Base-by-base conservation (phyloP, 1,140 invertebrate species). In the Drusus annulatus region DNA sequence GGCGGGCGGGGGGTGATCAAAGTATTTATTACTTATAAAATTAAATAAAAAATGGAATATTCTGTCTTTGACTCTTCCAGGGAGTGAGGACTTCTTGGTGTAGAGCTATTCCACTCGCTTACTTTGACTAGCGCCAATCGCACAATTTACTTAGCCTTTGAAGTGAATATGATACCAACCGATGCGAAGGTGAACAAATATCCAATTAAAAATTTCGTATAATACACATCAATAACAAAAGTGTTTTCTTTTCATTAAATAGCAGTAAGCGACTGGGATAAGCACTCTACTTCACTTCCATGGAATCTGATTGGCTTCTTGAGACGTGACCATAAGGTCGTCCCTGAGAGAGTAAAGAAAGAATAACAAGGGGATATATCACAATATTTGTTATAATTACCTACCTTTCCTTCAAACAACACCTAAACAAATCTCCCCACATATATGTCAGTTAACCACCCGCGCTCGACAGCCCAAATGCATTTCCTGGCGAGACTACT, bases 341-440 rank as follows among this genome's bases (percentile, higher is more conserved):
- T 73, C 69, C 69, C 69, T 23, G 69, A 74, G 69, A 74, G 69
- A 74, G 69, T 28, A 8, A 52, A 74, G 50, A 74, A 17, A 74
- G 54, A 74, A 74, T 54, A 74, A 74, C 69, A 56, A 74, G 69
- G 69, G 52, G 50, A 74, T 74, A 74, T 74, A 74, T 74, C 69
- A 74, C 69, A 74, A 74, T 74, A 28, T 52, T 74, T 5, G n/a
- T 50, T 69, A 69, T 6, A 69, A 69, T 69, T 69, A 69, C 65
- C 65, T 50, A 69, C 65, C 65, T 69, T 69, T 69, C 65, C n/a
- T 50, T 69, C 65, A n/a, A 50, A 69, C 65, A 65, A 51, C 65
- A 69, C 31, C 63, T 68, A 68, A 68, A 68, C 63, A 68, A 45
- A 21, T 15, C 31, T 54, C 69, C 69, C 16, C 17, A n/a, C n/a